Conservation (phyloP, 2,888 invertebrate species). For the Agriopis marginaria region DNA sequence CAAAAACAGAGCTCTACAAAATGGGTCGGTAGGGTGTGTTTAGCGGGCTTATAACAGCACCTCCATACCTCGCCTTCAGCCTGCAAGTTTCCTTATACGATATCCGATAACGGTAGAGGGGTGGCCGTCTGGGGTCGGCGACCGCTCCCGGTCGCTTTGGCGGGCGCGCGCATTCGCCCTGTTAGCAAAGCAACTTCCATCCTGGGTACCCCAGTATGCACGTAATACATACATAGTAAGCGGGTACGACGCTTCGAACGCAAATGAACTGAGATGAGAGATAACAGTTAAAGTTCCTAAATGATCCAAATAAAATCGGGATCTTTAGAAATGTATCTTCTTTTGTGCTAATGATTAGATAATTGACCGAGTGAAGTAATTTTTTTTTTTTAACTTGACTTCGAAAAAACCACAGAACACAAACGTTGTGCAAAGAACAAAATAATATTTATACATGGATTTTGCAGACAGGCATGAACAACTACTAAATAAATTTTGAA, state of each 20-base stretch:
- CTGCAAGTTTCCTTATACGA: conserved; percentile 76
- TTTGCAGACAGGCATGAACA: too few species aligned
- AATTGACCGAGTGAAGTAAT: too few species aligned
- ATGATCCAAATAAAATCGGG: too few species aligned
- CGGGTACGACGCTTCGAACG: not conserved
- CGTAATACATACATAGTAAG: not conserved
- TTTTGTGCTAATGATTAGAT: too few species aligned
- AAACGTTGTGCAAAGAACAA: too few species aligned
- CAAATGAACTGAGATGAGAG: not conserved
- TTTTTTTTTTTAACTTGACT: too few species aligned
- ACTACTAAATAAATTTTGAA: too few species aligned
- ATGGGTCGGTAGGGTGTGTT: conserved; percentile 14
- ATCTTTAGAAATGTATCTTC: too few species aligned
- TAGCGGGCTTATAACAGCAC: conserved; percentile 27
- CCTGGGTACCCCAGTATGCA: conserved; percentile 11
- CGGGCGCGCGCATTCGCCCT: conserved; percentile 49
- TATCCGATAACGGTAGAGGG: conserved; percentile 80
- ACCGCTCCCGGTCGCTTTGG: conserved; percentile 67
- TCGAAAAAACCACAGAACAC: too few species aligned
- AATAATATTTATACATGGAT: too few species aligned
- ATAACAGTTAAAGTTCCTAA: too few species aligned
- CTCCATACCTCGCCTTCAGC: conserved; percentile 39
- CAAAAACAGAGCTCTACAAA: conserved; percentile 14
- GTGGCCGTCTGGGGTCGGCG: conserved; percentile 70
- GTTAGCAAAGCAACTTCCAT: conserved; percentile 32